Base-by-base conservation (phyloP, 2,888 invertebrate genomes). In the Anorthoa munda region DNA sequence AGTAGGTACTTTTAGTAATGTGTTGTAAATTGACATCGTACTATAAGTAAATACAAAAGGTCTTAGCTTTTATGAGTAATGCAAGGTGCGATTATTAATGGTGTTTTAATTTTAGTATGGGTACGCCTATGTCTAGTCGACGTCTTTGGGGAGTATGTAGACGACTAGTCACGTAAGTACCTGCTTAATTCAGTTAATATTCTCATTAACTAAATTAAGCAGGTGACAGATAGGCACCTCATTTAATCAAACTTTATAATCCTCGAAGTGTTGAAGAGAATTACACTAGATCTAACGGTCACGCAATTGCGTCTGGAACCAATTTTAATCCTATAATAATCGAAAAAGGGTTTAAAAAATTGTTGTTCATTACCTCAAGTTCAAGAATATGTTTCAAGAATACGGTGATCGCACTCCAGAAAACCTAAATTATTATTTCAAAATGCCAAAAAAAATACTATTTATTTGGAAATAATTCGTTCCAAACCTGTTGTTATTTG, bases 381-480 rank as follows among this genome's bases (percentile, higher is more conserved):
- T 18, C 7, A 17, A 39, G 21, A 31, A 31, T 7, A 31, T n/a
- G 5, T 5, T 50, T 53, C 7, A 45, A 31, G 13, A 65, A 31
- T 26, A 7, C 46, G n/a, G 31, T n/a, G 26, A 58, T 45, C 4
- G 17, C 23, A 60, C 21, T 21, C 21, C 15, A 26, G 15, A 53
- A 39, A 45, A 55, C 18, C 5, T 18, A 9, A 23, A 45, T 23
- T 60, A 51, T 56, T 31, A 56, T 18, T 50, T 23, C 39, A 48
- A 48, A 11, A 4, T 1, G 5, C 13, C 50, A 11, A 48, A 39
- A 53, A 17, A 55, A 18, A 13, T 13, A 12, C 9, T 7, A 4
- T 39, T 55, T 56, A 26, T 60, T 67, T 18, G 1, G 1, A 46
- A 55, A 55, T 48, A 66, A 77, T 77, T 82, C 45, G 45, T 48